These are phyloP conservation scores for Triplophysa siluroides DNA, from an alignment of 2,113 vertebrate species.

Conservation along the genomic window DNA sequence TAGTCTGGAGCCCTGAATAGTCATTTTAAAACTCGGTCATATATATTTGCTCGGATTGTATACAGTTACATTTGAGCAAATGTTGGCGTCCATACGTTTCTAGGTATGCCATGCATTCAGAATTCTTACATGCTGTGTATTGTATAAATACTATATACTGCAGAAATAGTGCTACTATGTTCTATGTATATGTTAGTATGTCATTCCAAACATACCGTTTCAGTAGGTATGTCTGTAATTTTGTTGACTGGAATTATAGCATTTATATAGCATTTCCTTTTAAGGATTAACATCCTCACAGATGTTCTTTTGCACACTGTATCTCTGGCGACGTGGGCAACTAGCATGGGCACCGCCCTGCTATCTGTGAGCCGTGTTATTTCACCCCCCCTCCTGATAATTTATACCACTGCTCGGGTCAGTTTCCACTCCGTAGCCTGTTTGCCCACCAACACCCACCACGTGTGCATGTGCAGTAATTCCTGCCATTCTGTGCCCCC, in stretches of 20 bases:
- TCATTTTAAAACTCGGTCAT: no score
- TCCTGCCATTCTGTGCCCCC: conserved; percentile 51
- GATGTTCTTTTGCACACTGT: not conserved
- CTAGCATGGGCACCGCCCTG: conserved; percentile 60
- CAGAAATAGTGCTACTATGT: not conserved
- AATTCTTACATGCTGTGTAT: not conserved
- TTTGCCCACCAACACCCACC: conserved; percentile 26
- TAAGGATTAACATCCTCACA: no score
- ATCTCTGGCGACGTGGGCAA: conserved; percentile 17
- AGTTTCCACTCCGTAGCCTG: conserved; percentile 37
- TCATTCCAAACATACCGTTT: not conserved
- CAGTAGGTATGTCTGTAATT: not conserved
- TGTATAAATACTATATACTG: not conserved
- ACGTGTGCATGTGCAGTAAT: conserved; percentile 54
- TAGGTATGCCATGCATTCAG: not conserved
- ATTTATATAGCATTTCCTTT: not conserved
- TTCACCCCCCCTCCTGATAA: conserved; percentile 73
- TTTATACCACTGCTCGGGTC: conserved; percentile 62
- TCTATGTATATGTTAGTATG: not conserved
- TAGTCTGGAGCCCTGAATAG: no score
- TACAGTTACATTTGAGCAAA: no score
- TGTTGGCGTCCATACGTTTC: not conserved
- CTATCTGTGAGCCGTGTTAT: conserved; percentile 54
- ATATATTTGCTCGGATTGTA: no score
- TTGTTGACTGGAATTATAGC: no score